Conservation (phyloP, 2,888 invertebrate species). For the Diadegma fenestrale region DNA sequence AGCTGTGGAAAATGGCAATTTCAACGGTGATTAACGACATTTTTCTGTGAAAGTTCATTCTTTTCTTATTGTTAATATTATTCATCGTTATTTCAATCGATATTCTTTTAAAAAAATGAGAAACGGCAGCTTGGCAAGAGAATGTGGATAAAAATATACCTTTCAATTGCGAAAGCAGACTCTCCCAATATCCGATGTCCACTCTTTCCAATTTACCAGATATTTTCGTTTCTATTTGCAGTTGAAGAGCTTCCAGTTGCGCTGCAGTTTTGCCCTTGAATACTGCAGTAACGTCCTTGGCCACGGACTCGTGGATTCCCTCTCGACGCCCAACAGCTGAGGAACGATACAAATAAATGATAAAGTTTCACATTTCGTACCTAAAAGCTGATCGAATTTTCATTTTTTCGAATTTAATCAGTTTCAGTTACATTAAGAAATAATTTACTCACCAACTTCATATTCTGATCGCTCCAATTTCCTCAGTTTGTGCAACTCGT, state of each 20-base stretch:
- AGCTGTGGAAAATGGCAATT: slow-evolving; percentile 85
- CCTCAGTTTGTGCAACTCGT: slow-evolving; percentile 94
- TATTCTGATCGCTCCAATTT: slow-evolving; percentile 90
- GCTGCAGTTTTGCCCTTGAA: slow-evolving; percentile 97
- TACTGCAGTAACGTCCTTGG: slow-evolving; percentile 94
- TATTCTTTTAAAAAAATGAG: not conserved
- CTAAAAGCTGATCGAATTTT: not conserved
- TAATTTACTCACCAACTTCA: slow-evolving; percentile 84
- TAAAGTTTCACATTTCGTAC: not conserved
- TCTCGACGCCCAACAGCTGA: slow-evolving; percentile 88
- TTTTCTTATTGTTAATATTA: no score
- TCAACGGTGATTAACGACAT: not conserved
- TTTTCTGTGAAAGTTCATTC: not conserved
- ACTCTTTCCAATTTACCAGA: slow-evolving; percentile 94
- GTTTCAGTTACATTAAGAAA: no score
- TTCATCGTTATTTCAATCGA: no score
- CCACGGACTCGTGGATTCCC: slow-evolving; percentile 96
- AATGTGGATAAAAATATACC: slow-evolving; percentile 83
- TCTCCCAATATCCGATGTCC: slow-evolving; percentile 99
- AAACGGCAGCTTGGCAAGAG: not conserved
- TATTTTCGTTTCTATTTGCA: slow-evolving; percentile 95
- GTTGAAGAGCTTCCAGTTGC: slow-evolving; percentile 93
- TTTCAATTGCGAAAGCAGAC: slow-evolving; percentile 96
- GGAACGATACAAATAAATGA: slow-evolving; percentile 40
- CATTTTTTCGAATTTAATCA: not conserved